Evolutionary conservation across 2,888 invertebrate genomes (phyloP).

Genomic region (Drosophila rubida): DNA sequence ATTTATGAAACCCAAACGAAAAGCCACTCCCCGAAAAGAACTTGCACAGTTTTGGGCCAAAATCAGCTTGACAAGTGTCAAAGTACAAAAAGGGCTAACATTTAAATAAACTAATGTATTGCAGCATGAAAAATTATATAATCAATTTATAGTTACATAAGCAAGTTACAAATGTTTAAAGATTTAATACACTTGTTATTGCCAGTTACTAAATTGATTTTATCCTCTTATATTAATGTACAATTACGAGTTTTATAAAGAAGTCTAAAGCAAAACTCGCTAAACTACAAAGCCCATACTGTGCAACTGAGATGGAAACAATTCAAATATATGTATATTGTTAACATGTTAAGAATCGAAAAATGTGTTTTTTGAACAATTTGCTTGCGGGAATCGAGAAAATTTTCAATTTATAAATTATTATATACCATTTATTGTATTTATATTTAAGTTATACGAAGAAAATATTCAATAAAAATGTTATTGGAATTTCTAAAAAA

Average conservation of each 20-base stretch:
- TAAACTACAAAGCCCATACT: slow-evolving; percentile 40
- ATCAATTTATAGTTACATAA: slow-evolving; percentile 38
- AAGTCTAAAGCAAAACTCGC: slow-evolving; percentile 7
- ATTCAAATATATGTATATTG: slow-evolving; percentile 28
- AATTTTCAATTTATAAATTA: slow-evolving; percentile 68
- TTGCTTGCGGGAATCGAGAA: slow-evolving; percentile 69
- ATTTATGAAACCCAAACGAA: slow-evolving; percentile 45
- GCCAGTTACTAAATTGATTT: slow-evolving; percentile 34
- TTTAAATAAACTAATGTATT: slow-evolving; percentile 18
- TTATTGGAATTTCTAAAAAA: slow-evolving; percentile 29
- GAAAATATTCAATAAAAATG: slow-evolving; percentile 24
- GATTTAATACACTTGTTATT: slow-evolving; percentile 22
- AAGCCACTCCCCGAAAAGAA: slow-evolving; percentile 24
- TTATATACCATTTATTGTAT: slow-evolving; percentile 63
- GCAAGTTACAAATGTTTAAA: slow-evolving; percentile 33
- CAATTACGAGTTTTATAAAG: not conserved
- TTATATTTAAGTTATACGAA: slow-evolving; percentile 63
- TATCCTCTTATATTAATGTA: slow-evolving; percentile 27
- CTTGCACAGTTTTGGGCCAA: slow-evolving; percentile 45
- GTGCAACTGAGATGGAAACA: slow-evolving; percentile 51
- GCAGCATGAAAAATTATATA: slow-evolving; percentile 19
- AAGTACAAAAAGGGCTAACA: slow-evolving; percentile 19
- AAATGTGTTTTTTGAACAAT: slow-evolving; percentile 47
- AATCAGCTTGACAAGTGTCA: slow-evolving; percentile 16
- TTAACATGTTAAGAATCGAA: slow-evolving; percentile 46